Conservation (phyloP, 1,140 invertebrate genomes). For the Colletes latitarsis region DNA sequence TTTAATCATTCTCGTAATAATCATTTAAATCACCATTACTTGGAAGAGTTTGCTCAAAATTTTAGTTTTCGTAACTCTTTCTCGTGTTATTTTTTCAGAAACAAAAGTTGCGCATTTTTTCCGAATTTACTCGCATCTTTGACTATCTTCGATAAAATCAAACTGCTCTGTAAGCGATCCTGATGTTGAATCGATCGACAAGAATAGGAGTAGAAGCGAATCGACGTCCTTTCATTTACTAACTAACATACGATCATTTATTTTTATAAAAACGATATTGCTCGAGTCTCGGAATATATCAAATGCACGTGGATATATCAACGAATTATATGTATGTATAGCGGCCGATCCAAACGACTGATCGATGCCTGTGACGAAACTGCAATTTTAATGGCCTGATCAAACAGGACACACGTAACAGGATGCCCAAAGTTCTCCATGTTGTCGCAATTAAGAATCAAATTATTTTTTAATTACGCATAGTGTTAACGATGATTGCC, state of each 20-base stretch:
- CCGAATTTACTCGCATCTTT: neutral
- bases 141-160: no score
- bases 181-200: conserved; percentile 18
- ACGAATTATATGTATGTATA: neutral
- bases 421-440: conserved; percentile 16
- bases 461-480: conserved; percentile 63
- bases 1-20: conserved; percentile 35
- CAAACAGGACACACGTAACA: neutral
- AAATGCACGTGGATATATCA: conserved; percentile 7
- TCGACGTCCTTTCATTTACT: conserved; percentile 34
- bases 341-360: conserved; percentile 1
- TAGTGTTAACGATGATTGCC: conserved; percentile 63
- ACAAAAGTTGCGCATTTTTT: no score
- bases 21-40: conserved; percentile 16
- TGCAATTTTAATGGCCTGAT: conserved; percentile 26
- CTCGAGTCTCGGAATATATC: conserved; percentile 25
- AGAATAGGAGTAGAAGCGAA: neutral
- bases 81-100: conserved; percentile 13
- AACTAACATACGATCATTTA: conserved; percentile 49
- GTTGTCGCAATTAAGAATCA: conserved; percentile 29
- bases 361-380: neutral
- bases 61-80: conserved; percentile 17
- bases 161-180: conserved; percentile 29
- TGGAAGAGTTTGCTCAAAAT: neutral
- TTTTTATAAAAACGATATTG: conserved; percentile 54